These are phyloP conservation scores for Acrocephalus kingi DNA, from an alignment of 2,113 vertebrate species.

Conservation along the genomic window DNA sequence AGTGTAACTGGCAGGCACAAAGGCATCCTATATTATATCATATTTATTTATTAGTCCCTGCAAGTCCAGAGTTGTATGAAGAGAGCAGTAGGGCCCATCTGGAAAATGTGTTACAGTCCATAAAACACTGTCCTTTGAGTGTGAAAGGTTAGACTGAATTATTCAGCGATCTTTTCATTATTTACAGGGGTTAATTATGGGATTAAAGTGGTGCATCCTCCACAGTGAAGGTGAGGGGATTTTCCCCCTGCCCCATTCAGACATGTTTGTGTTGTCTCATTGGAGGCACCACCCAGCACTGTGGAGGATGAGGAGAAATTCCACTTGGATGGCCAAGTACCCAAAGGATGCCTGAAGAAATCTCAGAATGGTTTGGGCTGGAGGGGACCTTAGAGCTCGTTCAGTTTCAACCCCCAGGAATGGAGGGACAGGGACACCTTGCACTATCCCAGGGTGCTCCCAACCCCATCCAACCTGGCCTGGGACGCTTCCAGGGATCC, in stretches of 20 bases:
- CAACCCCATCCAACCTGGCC: rapidly evolving
- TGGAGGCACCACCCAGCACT: too few species aligned
- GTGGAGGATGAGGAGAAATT: not conserved
- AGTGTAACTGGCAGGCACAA: not conserved
- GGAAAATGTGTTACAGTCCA: not conserved
- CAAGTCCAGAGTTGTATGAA: not conserved
- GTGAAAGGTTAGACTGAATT: not conserved
- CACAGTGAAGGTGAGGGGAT: too few species aligned
- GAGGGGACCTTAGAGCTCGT: not conserved
- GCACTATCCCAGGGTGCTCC: not conserved
- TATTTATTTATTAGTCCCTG: not conserved
- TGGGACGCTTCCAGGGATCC: not conserved
- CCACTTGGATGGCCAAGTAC: not conserved
- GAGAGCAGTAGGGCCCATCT: not conserved
- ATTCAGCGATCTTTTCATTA: not conserved
- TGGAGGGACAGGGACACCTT: not conserved
- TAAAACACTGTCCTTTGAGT: not conserved
- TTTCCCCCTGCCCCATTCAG: too few species aligned
- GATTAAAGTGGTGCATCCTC: not conserved
- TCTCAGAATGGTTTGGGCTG: not conserved
- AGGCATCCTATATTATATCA: not conserved
- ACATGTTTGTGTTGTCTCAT: too few species aligned
- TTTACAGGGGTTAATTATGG: not conserved
- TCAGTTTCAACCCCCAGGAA: not conserved
- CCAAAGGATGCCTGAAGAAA: not conserved